Conservation (phyloP, 2,113 vertebrate species). For the Numida meleagris region DNA sequence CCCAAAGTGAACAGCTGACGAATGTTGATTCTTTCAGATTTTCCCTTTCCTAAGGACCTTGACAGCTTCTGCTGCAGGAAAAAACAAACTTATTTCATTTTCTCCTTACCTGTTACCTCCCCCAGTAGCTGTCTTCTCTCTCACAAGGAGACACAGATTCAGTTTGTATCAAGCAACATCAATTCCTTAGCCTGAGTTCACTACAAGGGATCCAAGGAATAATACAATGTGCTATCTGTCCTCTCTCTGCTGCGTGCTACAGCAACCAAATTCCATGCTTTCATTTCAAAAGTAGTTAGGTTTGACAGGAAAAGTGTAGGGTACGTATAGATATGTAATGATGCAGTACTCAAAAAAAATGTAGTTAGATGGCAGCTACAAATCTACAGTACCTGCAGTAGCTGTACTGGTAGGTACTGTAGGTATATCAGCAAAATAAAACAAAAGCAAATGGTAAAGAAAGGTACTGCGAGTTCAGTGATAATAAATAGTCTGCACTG, state of each 20-base stretch:
- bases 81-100: not conserved
- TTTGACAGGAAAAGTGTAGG: not conserved
- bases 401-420: no score
- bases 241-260: not conserved
- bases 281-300: not conserved
- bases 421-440: not conserved
- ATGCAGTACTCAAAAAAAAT: not conserved
- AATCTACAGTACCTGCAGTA: not conserved
- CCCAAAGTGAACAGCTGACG: conserved; percentile 42
- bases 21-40: not conserved
- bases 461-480: not conserved
- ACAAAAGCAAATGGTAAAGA: not conserved
- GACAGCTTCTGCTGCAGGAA: conserved; percentile 6
- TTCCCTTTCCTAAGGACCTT: conserved; percentile 2
- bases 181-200: not conserved
- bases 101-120: not conserved
- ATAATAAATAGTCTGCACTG: not conserved
- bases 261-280: not conserved
- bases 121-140: not conserved
- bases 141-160: not conserved
- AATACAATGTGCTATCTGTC: not conserved
- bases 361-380: not conserved
- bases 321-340: not conserved
- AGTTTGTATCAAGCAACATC: not conserved
- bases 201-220: not conserved